Base-by-base conservation (phyloP, 2,113 vertebrate species). In the Bungarus multicinctus region DNA sequence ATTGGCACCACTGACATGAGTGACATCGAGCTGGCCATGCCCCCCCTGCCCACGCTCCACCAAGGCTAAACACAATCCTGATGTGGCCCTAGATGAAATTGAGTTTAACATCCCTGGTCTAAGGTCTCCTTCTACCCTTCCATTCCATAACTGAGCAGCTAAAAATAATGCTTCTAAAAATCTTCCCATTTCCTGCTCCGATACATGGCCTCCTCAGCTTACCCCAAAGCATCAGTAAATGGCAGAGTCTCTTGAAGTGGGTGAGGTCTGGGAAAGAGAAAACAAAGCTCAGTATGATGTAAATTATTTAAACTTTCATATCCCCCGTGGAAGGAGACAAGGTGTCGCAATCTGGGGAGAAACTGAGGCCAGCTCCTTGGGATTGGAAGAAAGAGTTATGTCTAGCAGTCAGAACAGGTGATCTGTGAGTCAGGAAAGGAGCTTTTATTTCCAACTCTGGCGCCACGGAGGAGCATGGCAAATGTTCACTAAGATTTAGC, bases 241-340 rank as follows among this genome's bases (percentile, higher is more conserved):
- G 54, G 20, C 6, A 58, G 69, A 30, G 39, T 14, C 22, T 14
- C 5, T 18, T 27, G 8, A n/a, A 39, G 34, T 12, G 27, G 89
- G 45, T 64, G 55, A 2, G n/a, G 92, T 86, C 92, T 60, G 81
- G 88, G 81, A 90, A 90, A 87, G n/a, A 89, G 74, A 58, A 93
- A 85, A 58, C 81, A 93, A 85, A 86, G 92, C 14, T 55, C 25
- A 18, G 39, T 12, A 3, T 60, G 54, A 39, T 22, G 45, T 86
- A 60, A 18, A 86, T 87, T 90, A 57, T 93, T 93, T 90, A 87
- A 60, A 81, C 74, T 93, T 90, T 25, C 20, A 45, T 52, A 74
- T 93, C 54, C 85, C 69, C 39, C 30, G 11, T 60, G 18, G 54
- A 43, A 27, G 50, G 88, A 58, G 88, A 89, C 69, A 60, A 58